Conservation (phyloP, 2,888 invertebrate genomes). For the Phymatocera aterrima region DNA sequence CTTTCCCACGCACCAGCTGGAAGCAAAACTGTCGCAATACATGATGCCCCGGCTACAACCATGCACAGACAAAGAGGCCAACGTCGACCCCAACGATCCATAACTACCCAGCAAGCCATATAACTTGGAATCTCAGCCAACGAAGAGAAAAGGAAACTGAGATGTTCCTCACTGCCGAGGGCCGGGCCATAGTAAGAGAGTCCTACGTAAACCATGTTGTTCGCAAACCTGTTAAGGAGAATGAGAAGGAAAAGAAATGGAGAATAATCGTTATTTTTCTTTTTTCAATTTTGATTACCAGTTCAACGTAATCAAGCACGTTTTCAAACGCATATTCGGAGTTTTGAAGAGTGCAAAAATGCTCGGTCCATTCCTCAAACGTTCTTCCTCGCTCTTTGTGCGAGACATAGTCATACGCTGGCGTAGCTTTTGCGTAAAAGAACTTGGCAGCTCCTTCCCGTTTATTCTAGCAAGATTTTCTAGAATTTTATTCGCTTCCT, state of each 20-base stretch:
- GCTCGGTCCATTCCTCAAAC: constrained; percentile 74
- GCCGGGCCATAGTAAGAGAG: constrained; percentile 94
- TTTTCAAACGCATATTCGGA: constrained; percentile 93
- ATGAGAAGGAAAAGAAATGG: neutral
- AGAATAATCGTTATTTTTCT: neutral
- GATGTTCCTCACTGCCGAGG: constrained; percentile 90
- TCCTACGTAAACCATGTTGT: constrained; percentile 94
- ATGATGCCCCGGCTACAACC: constrained; percentile 85
- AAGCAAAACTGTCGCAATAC: constrained; percentile 89
- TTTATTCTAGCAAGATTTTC: constrained; percentile 88
- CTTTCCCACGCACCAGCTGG: constrained; percentile 81
- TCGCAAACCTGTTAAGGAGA: constrained; percentile 82
- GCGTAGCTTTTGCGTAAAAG: constrained; percentile 84
- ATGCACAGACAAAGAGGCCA: constrained; percentile 91
- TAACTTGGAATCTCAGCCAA: constrained; percentile 94
- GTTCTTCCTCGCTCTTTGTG: constrained; percentile 76
- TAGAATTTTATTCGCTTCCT: constrained; percentile 88
- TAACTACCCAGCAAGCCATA: constrained; percentile 90
- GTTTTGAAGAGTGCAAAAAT: constrained; percentile 85
- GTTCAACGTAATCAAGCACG: constrained; percentile 89
- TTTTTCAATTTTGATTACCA: constrained; percentile 77
- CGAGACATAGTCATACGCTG: constrained; percentile 83
- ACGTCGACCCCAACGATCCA: constrained; percentile 91
- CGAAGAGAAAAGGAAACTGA: constrained; percentile 92
- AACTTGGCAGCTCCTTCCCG: constrained; percentile 84